phyloP scores from a whole-genome alignment of 2,888 invertebrate species.

The Calephelis perditalis region DNA sequence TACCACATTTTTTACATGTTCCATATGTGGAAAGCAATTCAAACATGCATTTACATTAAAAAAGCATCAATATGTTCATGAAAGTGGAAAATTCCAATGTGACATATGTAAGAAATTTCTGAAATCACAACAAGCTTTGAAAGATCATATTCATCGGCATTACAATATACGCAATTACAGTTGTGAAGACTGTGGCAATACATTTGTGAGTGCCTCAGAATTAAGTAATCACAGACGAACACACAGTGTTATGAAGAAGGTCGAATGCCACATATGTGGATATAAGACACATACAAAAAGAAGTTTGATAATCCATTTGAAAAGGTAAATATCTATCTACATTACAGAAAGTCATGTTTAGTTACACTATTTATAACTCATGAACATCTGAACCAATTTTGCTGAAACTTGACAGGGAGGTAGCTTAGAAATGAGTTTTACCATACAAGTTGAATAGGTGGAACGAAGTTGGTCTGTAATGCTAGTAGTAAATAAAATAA shows the following conservation, averaged over 20 bases:
- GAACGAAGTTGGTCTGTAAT: too few relatives aligned
- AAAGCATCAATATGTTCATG: conserved; percentile 61
- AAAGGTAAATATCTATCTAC: conserved; percentile 43
- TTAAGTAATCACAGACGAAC: conserved; percentile 61
- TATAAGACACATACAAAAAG: conserved; percentile 63
- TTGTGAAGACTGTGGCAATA: conserved; percentile 68
- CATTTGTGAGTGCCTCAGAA: conserved; percentile 67
- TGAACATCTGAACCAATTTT: too few relatives aligned
- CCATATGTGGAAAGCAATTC: conserved; percentile 68
- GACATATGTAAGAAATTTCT: conserved; percentile 58
- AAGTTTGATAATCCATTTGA: conserved; percentile 58
- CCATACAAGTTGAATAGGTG: too few relatives aligned
- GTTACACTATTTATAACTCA: too few relatives aligned
- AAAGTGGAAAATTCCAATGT: conserved; percentile 50
- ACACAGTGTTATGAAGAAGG: conserved; percentile 48
- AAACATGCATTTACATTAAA: conserved; percentile 65
- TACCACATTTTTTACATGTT: conserved; percentile 56
- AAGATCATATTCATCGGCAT: conserved; percentile 62
- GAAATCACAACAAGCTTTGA: conserved; percentile 57
- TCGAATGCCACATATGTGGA: conserved; percentile 63
- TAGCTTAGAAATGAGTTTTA: too few relatives aligned
- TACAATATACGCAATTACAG: conserved; percentile 64
- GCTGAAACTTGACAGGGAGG: too few relatives aligned
- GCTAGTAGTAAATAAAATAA: too few relatives aligned
- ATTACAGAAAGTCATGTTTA: too few relatives aligned